Conservation (phyloP, 2,797 vertebrate species). For the Alauda arvensis region DNA sequence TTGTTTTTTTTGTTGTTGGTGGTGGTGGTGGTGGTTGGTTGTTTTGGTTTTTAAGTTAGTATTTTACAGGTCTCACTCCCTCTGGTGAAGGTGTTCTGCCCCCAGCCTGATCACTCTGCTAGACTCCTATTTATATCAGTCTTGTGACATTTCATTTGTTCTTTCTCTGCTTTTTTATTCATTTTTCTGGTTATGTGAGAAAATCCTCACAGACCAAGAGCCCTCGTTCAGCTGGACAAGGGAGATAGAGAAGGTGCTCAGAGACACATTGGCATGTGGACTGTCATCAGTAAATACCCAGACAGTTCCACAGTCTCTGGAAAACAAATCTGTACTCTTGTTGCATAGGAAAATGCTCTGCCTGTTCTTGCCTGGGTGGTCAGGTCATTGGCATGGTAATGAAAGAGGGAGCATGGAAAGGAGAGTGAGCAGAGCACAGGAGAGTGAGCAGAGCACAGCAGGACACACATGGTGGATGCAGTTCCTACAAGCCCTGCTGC, state of each 20-base stretch:
- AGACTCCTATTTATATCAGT: not conserved
- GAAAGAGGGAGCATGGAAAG: not conserved
- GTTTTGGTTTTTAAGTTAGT: not conserved
- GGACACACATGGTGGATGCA: fast-evolving
- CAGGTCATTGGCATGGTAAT: not conserved
- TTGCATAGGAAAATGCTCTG: not conserved
- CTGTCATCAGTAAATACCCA: not conserved
- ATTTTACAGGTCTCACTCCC: not conserved
- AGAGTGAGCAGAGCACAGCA: not conserved
- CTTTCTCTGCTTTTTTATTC: not conserved
- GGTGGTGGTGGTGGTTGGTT: not conserved
- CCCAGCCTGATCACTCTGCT: not conserved
- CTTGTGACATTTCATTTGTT: not conserved
- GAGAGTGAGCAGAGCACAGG: not conserved
- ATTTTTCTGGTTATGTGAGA: not conserved
- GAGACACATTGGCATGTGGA: not conserved
- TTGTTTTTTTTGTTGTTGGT: too few relatives aligned
- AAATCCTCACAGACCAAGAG: not conserved
- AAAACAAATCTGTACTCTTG: not conserved
- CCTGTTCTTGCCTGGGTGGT: not conserved
- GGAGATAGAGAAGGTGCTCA: not conserved
- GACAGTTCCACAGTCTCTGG: not conserved
- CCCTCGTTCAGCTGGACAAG: not conserved
- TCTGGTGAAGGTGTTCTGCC: not conserved
- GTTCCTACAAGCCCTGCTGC: fast-evolving